Evolutionary conservation across 92 coral and sea anemone species (phyloP).

Genomic region (Galaxea fascicularis): DNA sequence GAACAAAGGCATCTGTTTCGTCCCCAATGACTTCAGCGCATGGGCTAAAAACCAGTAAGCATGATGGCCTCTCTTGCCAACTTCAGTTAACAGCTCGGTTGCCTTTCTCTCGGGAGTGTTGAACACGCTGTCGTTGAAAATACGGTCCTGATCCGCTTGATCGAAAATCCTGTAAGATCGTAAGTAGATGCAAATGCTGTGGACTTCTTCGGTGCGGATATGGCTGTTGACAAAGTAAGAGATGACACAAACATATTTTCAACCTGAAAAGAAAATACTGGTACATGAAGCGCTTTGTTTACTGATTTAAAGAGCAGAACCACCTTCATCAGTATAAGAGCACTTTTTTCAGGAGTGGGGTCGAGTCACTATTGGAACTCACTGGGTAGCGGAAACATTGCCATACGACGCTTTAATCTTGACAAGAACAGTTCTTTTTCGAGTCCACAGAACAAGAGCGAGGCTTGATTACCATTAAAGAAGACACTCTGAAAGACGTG

Average conservation of each 20-base stretch:
- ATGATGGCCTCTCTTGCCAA: slow-evolving; percentile 49
- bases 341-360: too few species aligned
- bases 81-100: slow-evolving; percentile 30
- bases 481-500: too few species aligned
- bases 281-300: too few species aligned
- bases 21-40: slow-evolving; percentile 21
- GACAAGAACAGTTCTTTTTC: too few species aligned
- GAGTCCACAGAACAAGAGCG: too few species aligned
- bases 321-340: too few species aligned
- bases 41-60: slow-evolving; percentile 53
- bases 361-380: too few species aligned
- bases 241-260: background rate
- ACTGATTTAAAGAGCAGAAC: too few species aligned
- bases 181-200: slow-evolving; percentile 12
- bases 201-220: background rate
- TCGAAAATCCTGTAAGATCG: slow-evolving; percentile 47
- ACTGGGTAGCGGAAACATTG: too few species aligned
- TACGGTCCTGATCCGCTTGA: slow-evolving; percentile 46
- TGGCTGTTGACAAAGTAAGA: background rate
- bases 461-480: too few species aligned
- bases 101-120: slow-evolving; percentile 41
- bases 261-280: background rate
- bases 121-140: slow-evolving; percentile 31
- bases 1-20: slow-evolving; percentile 26
- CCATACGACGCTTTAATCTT: too few species aligned